Evolutionary conservation across 2,888 invertebrate genomes (phyloP).

Genomic region (Euplagia quadripunctaria): DNA sequence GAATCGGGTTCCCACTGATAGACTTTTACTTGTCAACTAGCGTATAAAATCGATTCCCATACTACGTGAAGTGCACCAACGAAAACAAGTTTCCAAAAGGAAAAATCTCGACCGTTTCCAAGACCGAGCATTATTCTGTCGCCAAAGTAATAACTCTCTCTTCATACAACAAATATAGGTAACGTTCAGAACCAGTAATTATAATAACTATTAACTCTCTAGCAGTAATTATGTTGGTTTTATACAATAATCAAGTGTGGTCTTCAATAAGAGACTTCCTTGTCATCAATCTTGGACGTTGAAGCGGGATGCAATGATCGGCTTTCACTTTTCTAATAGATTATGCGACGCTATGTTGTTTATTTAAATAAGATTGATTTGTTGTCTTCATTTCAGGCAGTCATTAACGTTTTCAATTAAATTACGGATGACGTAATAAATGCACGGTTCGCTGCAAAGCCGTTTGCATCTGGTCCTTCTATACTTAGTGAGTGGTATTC

Average conservation of each 20-base stretch:
- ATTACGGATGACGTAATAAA: background rate
- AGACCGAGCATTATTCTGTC: slow-evolving; percentile 27
- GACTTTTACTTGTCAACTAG: slow-evolving; percentile 25
- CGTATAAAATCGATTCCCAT: slow-evolving; percentile 13
- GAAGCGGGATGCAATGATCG: slow-evolving; percentile 39
- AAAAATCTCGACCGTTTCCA: slow-evolving; percentile 13
- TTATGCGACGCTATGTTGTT: slow-evolving; percentile 27
- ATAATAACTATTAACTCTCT: slow-evolving; percentile 48
- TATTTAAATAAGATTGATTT: slow-evolving; percentile 36
- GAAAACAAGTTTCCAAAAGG: slow-evolving; percentile 17
- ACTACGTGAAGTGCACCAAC: slow-evolving; percentile 8
- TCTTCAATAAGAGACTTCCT: slow-evolving; percentile 57
- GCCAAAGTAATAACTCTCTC: slow-evolving; percentile 21
- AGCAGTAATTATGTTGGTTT: slow-evolving; percentile 52
- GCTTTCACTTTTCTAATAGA: slow-evolving; percentile 58
- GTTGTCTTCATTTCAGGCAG: slow-evolving; percentile 11
- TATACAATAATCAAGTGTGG: slow-evolving; percentile 48
- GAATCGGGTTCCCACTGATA: slow-evolving; percentile 5
- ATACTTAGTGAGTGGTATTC: background rate
- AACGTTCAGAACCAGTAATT: slow-evolving; percentile 30
- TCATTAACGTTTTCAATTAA: background rate
- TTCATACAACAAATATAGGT: slow-evolving; percentile 13
- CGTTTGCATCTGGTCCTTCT: background rate
- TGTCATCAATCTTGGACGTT: slow-evolving; percentile 55
- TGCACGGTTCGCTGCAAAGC: background rate